A percentile compares a stretch with the other conserved stretches of the same genome.
These are phyloP conservation scores for Chromis chromis DNA, from an alignment of 2,797 vertebrate genomes.

Conservation along the genomic window DNA sequence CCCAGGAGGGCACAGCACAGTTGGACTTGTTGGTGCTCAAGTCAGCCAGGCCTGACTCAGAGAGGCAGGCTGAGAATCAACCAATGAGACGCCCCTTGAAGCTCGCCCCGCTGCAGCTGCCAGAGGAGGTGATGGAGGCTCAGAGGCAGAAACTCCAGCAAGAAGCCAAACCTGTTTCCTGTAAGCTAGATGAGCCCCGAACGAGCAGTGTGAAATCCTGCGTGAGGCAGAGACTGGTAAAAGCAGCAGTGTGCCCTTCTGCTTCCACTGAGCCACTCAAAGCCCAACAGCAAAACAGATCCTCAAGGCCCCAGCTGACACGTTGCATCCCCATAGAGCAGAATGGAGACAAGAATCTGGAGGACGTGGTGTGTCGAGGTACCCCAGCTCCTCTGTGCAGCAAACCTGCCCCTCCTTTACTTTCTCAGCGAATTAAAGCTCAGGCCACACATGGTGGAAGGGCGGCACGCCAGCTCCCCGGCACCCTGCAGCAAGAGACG, in stretches of 20 bases:
- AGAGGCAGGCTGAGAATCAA: constrained; percentile 56
- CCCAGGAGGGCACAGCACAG: constrained; percentile 52
- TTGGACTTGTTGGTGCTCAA: constrained; percentile 50
- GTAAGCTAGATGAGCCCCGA: constrained; percentile 60
- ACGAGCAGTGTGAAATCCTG: constrained; percentile 48
- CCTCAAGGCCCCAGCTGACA: constrained; percentile 44
- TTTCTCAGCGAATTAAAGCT: constrained; percentile 21
- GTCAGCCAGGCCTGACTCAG: constrained; percentile 30
- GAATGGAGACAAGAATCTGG: constrained; percentile 22
- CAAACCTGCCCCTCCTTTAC: constrained; percentile 55
- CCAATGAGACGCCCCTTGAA: constrained; percentile 79
- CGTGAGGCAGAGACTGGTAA: constrained; percentile 31
- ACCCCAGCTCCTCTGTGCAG: constrained; percentile 41
- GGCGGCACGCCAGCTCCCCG: constrained; percentile 16
- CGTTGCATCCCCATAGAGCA: constrained; percentile 37
- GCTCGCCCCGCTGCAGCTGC: constrained; percentile 84
- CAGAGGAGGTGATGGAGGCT: constrained; percentile 81
- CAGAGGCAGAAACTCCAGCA: constrained; percentile 84
- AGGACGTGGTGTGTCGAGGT: constrained; percentile 53
- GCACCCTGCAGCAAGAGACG: constrained; percentile 45
- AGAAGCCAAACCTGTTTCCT: constrained; percentile 67
- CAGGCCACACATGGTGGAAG: constrained; percentile 1
- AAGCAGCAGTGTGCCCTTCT: constrained; percentile 26
- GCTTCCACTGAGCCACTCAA: constrained; percentile 41
- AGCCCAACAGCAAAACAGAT: constrained; percentile 43